Percentiles rank a stretch among this genome's conserved stretches.
These are phyloP conservation scores for Neosilurus hyrtlii DNA, from an alignment of 2,797 vertebrate species.

Conservation along the genomic window DNA sequence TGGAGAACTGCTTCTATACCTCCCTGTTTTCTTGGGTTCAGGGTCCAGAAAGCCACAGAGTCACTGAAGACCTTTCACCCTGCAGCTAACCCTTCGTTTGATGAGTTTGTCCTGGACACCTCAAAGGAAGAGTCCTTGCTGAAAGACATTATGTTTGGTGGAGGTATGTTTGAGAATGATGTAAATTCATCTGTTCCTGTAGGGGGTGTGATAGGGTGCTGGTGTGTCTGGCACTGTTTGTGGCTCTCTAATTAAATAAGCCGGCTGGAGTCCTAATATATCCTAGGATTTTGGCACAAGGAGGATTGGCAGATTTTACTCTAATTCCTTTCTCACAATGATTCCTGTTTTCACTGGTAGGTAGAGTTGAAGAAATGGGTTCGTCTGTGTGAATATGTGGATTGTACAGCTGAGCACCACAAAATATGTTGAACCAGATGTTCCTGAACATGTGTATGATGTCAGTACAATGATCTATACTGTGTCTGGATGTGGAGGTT, in stretches of 20 bases:
- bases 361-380: constrained; percentile 3
- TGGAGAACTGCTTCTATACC: background rate
- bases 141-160: constrained; percentile 85
- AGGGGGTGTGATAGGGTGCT: constrained; percentile 25
- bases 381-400: background rate
- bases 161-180: constrained; percentile 69
- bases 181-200: constrained; percentile 34
- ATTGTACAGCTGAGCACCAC: background rate
- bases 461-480: background rate
- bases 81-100: constrained; percentile 86
- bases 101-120: constrained; percentile 87
- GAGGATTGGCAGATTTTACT: constrained; percentile 31
- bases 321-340: constrained; percentile 45
- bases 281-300: constrained; percentile 41
- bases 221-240: constrained; percentile 33
- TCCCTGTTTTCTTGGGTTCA: constrained; percentile 56
- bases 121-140: constrained; percentile 84
- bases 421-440: background rate
- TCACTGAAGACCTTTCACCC: constrained; percentile 89
- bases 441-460: background rate
- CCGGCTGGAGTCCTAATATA: constrained; percentile 29
- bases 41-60: constrained; percentile 94
- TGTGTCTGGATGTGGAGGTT: background rate
- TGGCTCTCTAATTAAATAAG: constrained; percentile 53
- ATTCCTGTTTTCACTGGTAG: constrained; percentile 37